Evolutionary conservation across 2,113 vertebrate species (phyloP), one percentile per base, ranked within the genome.

Genomic region (Strigops habroptila): DNA sequence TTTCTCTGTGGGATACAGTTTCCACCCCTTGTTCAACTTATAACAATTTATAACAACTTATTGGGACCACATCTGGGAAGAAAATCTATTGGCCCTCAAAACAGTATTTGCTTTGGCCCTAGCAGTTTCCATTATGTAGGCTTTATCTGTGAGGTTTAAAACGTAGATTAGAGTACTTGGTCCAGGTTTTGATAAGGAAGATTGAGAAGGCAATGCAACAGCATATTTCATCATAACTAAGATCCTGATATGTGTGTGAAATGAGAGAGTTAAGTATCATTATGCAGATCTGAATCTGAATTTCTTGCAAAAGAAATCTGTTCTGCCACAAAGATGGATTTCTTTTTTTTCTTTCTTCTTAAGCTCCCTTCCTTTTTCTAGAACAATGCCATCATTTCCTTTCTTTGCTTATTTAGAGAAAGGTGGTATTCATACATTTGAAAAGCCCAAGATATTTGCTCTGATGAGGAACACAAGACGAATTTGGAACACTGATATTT

Each of bases 41-140:
- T 0, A 48, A 60, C 51, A 86, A 59, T 62, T 86, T 79, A 3
- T 0, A 60, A 55, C 53, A 88, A 51, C 62, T 59, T 59, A 23
- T 14, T 83, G 19, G 12, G 35, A 77, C 37, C 17, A 52, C 28
- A 65, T 71, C 69, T 51, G 39, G 27, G 35, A 89, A 74, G n/a
- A 91, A 91, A 88, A 82, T 53, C 17, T 76, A 6, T 53, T 90
- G n/a, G 76, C 30, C 3, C 16, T 86, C 55, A 74, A 88, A 86
- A 23, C 0, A 82, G 2, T 12, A 67, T 57, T 68, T 87, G 24
- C 37, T 94, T 96, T 13, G 4, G 19, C 14, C 22, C 12, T 44
- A 33, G 44, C 37, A 82, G 6, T 90, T 94, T 94, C 93, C 60
- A n/a, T 68, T 82, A 88, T 62, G 84, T 76, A 76, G 37, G 11